Evolutionary conservation across 2,113 vertebrate species (phyloP).

Genomic region (Calyptomena viridis): DNA sequence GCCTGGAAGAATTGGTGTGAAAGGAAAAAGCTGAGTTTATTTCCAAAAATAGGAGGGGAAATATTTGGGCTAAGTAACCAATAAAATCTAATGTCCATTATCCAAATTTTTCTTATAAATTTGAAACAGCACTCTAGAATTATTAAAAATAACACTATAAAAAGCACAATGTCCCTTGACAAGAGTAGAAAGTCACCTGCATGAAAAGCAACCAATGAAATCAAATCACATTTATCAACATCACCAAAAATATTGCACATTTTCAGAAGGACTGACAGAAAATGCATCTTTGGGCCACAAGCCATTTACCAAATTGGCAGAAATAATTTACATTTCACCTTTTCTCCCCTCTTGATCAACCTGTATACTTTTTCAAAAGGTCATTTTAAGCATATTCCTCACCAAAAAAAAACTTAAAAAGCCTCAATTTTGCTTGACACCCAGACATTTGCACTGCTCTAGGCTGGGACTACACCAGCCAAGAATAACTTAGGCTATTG

Average conservation of each 20-base stretch:
- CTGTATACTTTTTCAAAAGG: rapidly evolving
- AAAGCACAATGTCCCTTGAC: neutral
- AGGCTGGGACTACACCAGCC: neutral
- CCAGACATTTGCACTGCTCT: slow-evolving; percentile 15
- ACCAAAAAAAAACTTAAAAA: neutral
- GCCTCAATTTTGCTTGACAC: neutral
- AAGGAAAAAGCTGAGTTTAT: neutral
- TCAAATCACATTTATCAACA: neutral
- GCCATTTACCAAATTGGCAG: neutral
- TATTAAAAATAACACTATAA: neutral
- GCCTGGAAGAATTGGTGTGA: neutral
- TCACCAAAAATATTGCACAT: neutral
- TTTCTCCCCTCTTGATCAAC: neutral
- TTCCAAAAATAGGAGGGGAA: neutral
- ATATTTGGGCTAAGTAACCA: neutral
- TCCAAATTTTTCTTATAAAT: neutral
- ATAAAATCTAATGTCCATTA: neutral
- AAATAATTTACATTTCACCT: neutral
- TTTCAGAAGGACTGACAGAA: neutral
- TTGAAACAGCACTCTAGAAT: neutral
- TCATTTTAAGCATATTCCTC: neutral
- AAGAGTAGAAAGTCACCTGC: neutral
- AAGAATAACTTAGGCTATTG: slow-evolving; percentile 31
- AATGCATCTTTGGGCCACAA: neutral
- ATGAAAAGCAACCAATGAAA: neutral